A percentile compares a stretch with the other conserved stretches of the same genome.
Evolutionary conservation across 2,797 vertebrate genomes (phyloP).

Genomic region (Mycteria americana): DNA sequence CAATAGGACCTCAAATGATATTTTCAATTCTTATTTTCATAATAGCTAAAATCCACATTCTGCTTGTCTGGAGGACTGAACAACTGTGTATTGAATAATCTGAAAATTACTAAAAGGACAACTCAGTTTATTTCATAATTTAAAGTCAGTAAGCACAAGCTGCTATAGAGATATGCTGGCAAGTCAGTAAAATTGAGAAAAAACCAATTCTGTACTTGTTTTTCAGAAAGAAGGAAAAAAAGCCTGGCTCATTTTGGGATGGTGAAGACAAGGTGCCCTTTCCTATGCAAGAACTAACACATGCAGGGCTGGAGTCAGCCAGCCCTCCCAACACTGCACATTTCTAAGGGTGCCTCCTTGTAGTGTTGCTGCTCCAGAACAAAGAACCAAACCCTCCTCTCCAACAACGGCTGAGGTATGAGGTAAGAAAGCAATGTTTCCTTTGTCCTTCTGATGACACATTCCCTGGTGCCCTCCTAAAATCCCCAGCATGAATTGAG

Average conservation of each 20-base stretch:
- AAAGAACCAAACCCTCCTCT: not conserved
- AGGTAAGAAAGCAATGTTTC: not conserved
- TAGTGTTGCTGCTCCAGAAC: not conserved
- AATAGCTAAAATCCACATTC: not conserved
- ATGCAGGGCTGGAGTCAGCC: not conserved
- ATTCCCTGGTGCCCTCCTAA: not conserved
- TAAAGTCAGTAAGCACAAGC: not conserved
- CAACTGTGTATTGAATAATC: not conserved
- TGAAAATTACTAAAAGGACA: not conserved
- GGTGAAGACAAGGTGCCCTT: not conserved
- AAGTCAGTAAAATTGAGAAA: not conserved
- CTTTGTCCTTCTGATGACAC: not conserved
- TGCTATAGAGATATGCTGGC: not conserved
- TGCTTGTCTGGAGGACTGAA: not conserved
- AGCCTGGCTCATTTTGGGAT: not conserved
- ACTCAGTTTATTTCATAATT: not conserved
- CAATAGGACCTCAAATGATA: constrained; percentile 10
- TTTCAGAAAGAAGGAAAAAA: not conserved
- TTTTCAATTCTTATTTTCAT: not conserved
- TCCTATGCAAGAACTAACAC: not conserved
- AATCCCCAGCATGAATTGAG: not conserved
- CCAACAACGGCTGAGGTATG: not conserved
- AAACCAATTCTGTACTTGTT: not conserved
- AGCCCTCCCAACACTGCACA: not conserved
- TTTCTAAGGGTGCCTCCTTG: not conserved